phyloP scores from a whole-genome alignment of 2,888 invertebrate genomes.

The Oxytorus armatus region DNA sequence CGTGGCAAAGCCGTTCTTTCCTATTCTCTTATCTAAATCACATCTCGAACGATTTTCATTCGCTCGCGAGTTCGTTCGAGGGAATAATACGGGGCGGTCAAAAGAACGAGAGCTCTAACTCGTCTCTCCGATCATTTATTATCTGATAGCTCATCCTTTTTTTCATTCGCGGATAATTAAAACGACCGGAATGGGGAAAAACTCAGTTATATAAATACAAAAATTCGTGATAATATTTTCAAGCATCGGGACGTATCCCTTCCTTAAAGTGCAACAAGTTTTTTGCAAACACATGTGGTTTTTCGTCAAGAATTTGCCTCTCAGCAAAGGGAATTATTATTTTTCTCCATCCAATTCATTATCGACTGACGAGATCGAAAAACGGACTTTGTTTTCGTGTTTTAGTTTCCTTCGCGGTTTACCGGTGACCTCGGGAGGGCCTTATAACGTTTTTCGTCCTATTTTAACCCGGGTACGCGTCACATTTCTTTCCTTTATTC shows the following conservation, averaged over 20 bases:
- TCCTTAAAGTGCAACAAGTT: too few relatives aligned
- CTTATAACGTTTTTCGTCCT: background rate
- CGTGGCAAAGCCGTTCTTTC: slow-evolving; percentile 52
- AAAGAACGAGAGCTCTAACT: slow-evolving; percentile 44
- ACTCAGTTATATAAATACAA: background rate
- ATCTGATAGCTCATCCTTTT: slow-evolving; percentile 34
- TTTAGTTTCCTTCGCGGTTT: background rate
- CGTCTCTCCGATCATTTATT: slow-evolving; percentile 10
- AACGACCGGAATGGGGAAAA: background rate
- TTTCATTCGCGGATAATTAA: background rate
- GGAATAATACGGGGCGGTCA: slow-evolving; percentile 4
- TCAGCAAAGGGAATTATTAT: too few relatives aligned
- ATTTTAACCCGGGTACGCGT: too few relatives aligned
- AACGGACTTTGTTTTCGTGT: too few relatives aligned
- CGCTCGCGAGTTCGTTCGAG: slow-evolving; percentile 30
- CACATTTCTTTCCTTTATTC: slow-evolving; percentile 30
- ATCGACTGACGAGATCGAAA: too few relatives aligned
- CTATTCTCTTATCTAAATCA: slow-evolving; percentile 68
- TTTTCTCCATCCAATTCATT: too few relatives aligned
- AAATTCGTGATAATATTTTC: background rate
- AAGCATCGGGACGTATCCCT: too few relatives aligned
- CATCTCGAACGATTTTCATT: slow-evolving; percentile 64
- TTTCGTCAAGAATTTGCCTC: too few relatives aligned
- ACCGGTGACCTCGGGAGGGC: background rate
- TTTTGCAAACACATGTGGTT: too few relatives aligned